Evolutionary conservation across 2,797 vertebrate species (phyloP), one percentile per base, ranked within the genome.

Genomic region (Crenichthys baileyi): DNA sequence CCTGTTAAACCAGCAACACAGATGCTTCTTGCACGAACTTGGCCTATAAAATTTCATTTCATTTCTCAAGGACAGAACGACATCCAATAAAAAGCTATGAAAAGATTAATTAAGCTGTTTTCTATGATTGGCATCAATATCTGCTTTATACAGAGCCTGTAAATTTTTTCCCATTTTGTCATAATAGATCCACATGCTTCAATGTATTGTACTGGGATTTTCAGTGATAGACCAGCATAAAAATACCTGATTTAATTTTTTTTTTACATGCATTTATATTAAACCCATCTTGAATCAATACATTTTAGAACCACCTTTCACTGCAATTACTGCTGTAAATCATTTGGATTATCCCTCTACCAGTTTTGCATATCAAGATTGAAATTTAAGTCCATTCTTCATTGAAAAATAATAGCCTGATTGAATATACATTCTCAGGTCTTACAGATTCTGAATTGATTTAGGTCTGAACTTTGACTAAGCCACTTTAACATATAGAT

Each of bases 1-100:
- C 24, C 31, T 67, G 63, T 67, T 67, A 67, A 67, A 67, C 63
- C 8, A 67, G 63, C 63, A 41, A 8, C 63, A 67, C 63, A 87
- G 90, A 93, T 94, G 90, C 92, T 94, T 88, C 76, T 72, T 75
- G 11, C 29, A 67, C 3, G 16, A 20, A 39, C 18, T 41, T 67
- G 63, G 36, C 63, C 63, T 36, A 67, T 41, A 67, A 67, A 67
- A 39, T 20, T 67, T 36, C 24, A 15, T 39, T 86, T 90, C 73
- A 78, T 90, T 93, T 91, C 86, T 80, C 83, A 75, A 77, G 60
- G 36, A 80, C 83, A 56, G 73, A 36, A n/a, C 1, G n/a, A 68
- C 55, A 63, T 85, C 77, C 77, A 71, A 48, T 79, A 60, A 82
- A 89, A 72, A n/a, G 46, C 84, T n/a, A 60, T 79, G 65, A 79